These are phyloP conservation scores for Accipiter cooperii DNA, from an alignment of 2,113 vertebrate genomes.

Conservation along the genomic window DNA sequence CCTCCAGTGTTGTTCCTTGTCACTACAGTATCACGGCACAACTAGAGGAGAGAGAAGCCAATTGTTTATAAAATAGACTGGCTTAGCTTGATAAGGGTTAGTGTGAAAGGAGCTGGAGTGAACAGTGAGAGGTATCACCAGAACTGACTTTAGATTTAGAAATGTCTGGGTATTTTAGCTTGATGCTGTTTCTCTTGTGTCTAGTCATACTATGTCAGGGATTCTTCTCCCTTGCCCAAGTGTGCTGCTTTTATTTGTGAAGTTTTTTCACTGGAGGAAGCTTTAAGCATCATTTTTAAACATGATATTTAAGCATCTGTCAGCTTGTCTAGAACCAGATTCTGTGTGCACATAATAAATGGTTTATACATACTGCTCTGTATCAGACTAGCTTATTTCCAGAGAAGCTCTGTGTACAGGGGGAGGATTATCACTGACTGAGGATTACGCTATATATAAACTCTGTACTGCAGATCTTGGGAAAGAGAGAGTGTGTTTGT, in stretches of 20 bases:
- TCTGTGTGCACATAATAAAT: not conserved
- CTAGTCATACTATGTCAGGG: fast-evolving
- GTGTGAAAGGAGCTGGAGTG: not conserved
- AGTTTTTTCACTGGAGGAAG: not conserved
- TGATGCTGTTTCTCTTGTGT: not conserved
- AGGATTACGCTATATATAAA: conserved; percentile 44
- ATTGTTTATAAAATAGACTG: not conserved
- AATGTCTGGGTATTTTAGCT: not conserved
- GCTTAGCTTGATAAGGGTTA: not conserved
- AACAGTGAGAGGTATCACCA: not conserved
- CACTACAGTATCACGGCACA: not conserved
- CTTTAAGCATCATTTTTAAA: not conserved
- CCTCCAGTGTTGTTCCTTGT: not conserved
- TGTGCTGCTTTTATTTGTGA: not conserved
- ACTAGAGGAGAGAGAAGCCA: not conserved
- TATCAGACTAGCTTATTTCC: not conserved
- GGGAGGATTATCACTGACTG: not conserved
- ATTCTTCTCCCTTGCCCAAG: not conserved
- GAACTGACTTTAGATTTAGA: not conserved
- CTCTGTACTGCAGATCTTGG: not conserved
- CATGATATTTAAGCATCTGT: not conserved
- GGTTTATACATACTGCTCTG: not conserved
- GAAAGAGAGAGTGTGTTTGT: not conserved
- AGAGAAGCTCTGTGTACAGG: not conserved
- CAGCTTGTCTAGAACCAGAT: not conserved